phyloP scores from a whole-genome alignment of 2,888 invertebrate genomes.

The Acanthococcus lagerstroemiae region DNA sequence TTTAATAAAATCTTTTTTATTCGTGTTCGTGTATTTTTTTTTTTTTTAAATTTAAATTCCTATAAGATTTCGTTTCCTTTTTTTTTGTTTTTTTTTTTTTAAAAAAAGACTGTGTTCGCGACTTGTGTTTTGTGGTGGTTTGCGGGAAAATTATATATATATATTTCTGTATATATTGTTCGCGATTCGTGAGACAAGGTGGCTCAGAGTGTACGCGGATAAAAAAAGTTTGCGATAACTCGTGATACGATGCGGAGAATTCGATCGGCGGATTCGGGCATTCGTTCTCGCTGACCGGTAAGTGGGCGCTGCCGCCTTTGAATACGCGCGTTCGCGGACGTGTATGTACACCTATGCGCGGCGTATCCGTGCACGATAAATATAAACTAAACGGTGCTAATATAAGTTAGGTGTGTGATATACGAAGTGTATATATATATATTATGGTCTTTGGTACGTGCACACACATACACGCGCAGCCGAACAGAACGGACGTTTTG shows the following conservation, averaged over 20 bases:
- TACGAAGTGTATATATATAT: too few species aligned
- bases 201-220: too few species aligned
- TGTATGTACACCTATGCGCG: not conserved
- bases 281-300: not conserved
- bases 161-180: too few species aligned
- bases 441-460: too few species aligned
- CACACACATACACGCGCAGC: too few species aligned
- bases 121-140: not conserved
- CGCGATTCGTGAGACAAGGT: too few species aligned
- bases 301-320: too few species aligned
- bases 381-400: not conserved
- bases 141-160: not conserved
- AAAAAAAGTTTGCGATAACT: not conserved
- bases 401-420: too few species aligned
- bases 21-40: not conserved
- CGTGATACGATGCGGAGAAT: not conserved
- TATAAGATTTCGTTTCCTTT: not conserved
- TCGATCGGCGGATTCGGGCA: not conserved
- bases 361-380: not conserved
- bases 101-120: not conserved
- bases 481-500: too few species aligned
- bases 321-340: too few species aligned
- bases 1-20: not conserved
- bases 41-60: too few species aligned
- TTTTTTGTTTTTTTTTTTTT: not conserved